Conservation (phyloP, 2,888 invertebrate genomes). For the Seladonia tumulorum region DNA sequence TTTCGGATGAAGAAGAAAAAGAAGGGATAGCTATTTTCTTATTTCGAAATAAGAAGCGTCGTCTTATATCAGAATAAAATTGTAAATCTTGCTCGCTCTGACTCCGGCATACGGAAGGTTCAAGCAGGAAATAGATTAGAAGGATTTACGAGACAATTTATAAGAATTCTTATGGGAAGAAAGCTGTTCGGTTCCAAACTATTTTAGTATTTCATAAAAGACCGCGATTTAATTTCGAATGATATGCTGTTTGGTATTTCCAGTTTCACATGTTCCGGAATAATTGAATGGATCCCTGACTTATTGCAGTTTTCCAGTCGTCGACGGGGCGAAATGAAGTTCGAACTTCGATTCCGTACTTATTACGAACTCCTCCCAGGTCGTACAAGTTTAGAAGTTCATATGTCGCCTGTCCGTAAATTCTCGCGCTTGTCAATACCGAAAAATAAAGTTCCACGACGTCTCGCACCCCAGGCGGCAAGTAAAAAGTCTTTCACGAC, state of each 20-base stretch:
- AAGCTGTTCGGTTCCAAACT: no score
- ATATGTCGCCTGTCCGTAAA: background rate
- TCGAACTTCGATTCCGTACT: background rate
- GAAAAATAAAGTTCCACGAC: conserved; percentile 21
- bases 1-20: no score
- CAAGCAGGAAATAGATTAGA: no score
- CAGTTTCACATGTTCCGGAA: background rate
- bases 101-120: no score
- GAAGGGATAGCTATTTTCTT: no score
- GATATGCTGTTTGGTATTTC: background rate
- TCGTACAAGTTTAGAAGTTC: background rate
- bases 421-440: conserved; percentile 20
- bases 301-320: background rate
- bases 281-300: background rate
- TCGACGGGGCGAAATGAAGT: background rate
- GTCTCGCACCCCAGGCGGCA: no score
- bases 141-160: background rate
- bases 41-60: no score
- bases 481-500: background rate
- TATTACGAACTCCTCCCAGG: background rate
- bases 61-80: no score
- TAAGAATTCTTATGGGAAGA: background rate
- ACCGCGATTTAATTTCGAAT: background rate
- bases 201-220: background rate
- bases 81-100: no score